Evolutionary conservation across 2,888 invertebrate genomes (phyloP), one percentile per base, ranked within the genome.

Genomic region (Panzeria rudis): DNA sequence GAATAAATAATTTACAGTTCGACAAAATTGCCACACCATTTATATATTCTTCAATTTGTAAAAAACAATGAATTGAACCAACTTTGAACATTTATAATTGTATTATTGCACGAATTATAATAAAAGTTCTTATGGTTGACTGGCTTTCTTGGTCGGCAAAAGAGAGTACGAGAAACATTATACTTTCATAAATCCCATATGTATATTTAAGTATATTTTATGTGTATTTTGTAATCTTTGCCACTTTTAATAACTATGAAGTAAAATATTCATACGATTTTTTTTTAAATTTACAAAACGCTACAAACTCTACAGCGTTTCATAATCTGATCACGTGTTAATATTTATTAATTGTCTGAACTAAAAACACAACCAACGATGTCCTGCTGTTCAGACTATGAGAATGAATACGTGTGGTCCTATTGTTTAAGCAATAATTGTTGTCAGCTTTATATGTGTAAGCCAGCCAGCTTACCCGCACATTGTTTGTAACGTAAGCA

Each of bases 301-400:
- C 52, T 68, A 50, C 72, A 73, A 61, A 78, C 35, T 59, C n/a
- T 68, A 66, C 69, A 80, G 75, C 86, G 86, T 85, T 85, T 85
- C 82, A 76, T 86, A 84, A 84, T 88, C 87, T 90, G 92, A 90
- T 92, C 91, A 92, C 92, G 92, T 92, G 92, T 92, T 92, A 90
- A 92, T 92, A 92, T 92, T 92, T 92, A 92, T 92, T 92, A 91
- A 92, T 92, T 92, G 91, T 91, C 90, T 87, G 87, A 87, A 86
- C 79, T 61, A 73, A 76, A 80, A 80, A 76, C 75, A 80, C 72
- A 71, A 54, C 41, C 75, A 44, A 77, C 86, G 91, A 88, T 88
- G 88, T 91, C 92, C 92, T 90, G 92, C 92, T 92, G 92, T 80
- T 84, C 41, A 89, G 87, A 87, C 89, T 90, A 92, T 92, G 92